Evolutionary conservation across 2,113 vertebrate species (phyloP).

Genomic region (Malurus cyaneus): DNA sequence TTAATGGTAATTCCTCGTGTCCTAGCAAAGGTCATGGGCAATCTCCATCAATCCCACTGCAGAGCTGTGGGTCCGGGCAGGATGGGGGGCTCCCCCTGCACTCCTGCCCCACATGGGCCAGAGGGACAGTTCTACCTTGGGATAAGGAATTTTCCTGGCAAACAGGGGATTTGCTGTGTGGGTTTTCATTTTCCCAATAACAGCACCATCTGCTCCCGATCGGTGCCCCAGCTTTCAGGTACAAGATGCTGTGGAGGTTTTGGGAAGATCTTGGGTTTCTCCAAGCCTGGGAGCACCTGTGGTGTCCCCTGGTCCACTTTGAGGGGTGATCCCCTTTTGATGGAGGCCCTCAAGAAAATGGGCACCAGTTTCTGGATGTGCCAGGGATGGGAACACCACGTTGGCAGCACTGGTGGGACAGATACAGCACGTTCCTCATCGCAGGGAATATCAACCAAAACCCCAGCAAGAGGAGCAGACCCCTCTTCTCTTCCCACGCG

Average conservation of each 20-base stretch:
- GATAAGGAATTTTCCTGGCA: conserved; percentile 82
- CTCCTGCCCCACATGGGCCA: conserved; percentile 11
- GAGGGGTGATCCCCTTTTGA: neutral
- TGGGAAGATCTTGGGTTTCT: neutral
- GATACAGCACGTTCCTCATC: fast-evolving
- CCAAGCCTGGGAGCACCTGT: neutral
- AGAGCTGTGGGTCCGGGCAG: neutral
- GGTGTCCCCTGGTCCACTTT: fast-evolving
- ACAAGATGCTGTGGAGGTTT: neutral
- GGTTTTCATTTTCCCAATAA: conserved; percentile 84
- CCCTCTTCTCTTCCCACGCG: neutral
- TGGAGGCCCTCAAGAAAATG: fast-evolving
- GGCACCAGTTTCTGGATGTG: fast-evolving
- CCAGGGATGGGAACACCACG: fast-evolving
- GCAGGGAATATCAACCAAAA: neutral
- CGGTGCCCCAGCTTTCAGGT: conserved; percentile 48
- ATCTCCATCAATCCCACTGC: conserved; percentile 68
- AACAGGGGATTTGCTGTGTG: conserved; percentile 77
- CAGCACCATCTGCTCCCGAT: conserved; percentile 83
- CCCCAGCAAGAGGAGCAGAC: neutral
- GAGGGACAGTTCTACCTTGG: conserved; percentile 74
- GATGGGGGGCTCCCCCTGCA: neutral
- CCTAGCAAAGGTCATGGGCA: conserved; percentile 73
- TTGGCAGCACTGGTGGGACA: neutral
- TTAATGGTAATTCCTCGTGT: conserved; percentile 69